These are phyloP conservation scores for Mesodorylaimus sp. DNA, from an alignment of 2,888 invertebrate genomes.

Conservation along the genomic window DNA sequence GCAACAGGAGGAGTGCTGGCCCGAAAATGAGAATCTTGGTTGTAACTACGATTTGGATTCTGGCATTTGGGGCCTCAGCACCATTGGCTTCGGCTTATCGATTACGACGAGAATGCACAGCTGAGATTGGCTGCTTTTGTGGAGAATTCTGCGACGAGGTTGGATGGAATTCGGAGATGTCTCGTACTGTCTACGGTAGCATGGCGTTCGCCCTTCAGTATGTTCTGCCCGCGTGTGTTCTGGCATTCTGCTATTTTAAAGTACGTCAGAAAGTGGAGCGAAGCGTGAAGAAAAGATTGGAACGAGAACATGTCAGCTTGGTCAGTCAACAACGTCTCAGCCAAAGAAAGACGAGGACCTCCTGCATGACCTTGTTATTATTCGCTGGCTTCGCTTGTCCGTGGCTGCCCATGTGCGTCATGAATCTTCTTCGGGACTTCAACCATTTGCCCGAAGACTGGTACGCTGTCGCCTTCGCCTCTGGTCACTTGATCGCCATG, in stretches of 20 bases:
- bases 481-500: conserved; percentile 1
- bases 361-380: neutral
- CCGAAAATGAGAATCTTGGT: neutral
- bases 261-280: neutral
- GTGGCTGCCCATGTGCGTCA: neutral
- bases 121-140: neutral
- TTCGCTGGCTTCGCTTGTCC: neutral
- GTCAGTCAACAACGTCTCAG: neutral
- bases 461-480: neutral
- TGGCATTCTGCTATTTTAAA: conserved; percentile 1
- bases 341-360: neutral
- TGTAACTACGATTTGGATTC: neutral
- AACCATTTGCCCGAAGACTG: neutral
- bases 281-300: neutral
- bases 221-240: neutral
- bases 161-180: neutral
- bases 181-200: neutral
- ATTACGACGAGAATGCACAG: neutral
- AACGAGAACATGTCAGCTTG: neutral
- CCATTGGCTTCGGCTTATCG: neutral
- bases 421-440: neutral
- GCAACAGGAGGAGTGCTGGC: neutral
- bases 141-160: conserved; percentile 1
- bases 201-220: neutral
- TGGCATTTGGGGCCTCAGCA: neutral